Base-by-base conservation (phyloP, 2,797 vertebrate genomes). In the Eulemur rubriventer region DNA sequence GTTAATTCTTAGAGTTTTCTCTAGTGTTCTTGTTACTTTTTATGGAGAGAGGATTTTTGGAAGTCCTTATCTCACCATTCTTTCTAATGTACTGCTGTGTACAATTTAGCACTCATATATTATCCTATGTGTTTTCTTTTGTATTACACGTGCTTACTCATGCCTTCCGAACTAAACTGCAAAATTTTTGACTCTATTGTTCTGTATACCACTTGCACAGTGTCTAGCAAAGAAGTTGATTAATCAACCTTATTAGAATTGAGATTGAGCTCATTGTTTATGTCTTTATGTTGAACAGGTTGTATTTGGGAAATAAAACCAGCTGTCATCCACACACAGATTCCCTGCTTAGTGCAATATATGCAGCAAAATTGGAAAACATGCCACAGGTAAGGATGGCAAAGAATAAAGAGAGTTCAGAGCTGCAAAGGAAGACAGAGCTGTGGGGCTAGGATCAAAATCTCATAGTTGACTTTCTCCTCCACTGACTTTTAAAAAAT, bases 271-370 rank as follows among this genome's bases (percentile, higher is more conserved):
- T 88, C 43, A 93, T 85, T 80, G 41, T 89, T 89, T 84, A 86
- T 83, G 30, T 90, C 33, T 94, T 76, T 82, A 86, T 93, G 43
- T 82, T 93, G 63, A 93, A 79, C 48, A 75, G 48, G 88, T 16
- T 87, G 38, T 65, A 95, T 89, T 88, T 93, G 57, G n/a, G 22
- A 96, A 96, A 91, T 70, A 89, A 93, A 95, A 78, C n/a, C 73
- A 93, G 67, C 61, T 94, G 41, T 85, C 59, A 70, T 57, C 12
- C 65, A 92, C 11, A 87, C 67, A 69, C 14, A 94, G 24, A 75
- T 70, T 82, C 38, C 24, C 61, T 79, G 35, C 9, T 50, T 91
- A 30, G 43, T 86, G 2, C 8, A 84, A 35, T 96, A 30, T 73
- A 76, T 76, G n/a, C 28, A 83, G 52, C 57, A 92, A 81, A 86